Conservation (phyloP, 2,888 invertebrate genomes). For the Drosophila setosimentum region DNA sequence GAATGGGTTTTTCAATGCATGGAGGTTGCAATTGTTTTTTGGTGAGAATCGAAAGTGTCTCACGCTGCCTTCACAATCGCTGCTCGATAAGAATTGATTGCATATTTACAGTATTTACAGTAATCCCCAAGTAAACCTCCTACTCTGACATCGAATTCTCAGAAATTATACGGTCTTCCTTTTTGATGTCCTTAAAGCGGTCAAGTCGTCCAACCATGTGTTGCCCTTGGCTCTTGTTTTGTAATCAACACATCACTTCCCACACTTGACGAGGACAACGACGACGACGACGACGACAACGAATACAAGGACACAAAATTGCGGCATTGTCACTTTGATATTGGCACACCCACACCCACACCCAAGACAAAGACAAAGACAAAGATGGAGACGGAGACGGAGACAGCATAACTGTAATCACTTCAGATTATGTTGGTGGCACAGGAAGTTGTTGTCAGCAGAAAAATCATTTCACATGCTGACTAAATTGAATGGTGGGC, state of each 20-base stretch:
- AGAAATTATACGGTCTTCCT: constrained; percentile 39
- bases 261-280: constrained; percentile 57
- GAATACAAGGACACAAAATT: constrained; percentile 36
- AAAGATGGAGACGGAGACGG: constrained; percentile 1
- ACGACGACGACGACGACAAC: neutral
- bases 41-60: constrained; percentile 58
- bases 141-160: constrained; percentile 20
- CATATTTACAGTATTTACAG: constrained; percentile 71
- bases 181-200: constrained; percentile 55
- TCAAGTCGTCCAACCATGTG: constrained; percentile 27
- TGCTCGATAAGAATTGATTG: constrained; percentile 76
- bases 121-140: constrained; percentile 30
- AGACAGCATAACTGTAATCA: constrained; percentile 40
- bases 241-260: constrained; percentile 78
- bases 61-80: constrained; percentile 42
- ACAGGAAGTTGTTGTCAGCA: constrained; percentile 77
- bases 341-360: constrained; percentile 67
- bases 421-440: constrained; percentile 56
- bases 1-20: constrained; percentile 37
- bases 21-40: constrained; percentile 39
- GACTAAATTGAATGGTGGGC: constrained; percentile 51
- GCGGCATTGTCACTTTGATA: constrained; percentile 64
- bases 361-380: constrained; percentile 3
- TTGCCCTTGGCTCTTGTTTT: constrained; percentile 56
- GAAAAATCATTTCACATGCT: constrained; percentile 62